Base-by-base conservation (phyloP, 2,888 invertebrate species). In the Cybosia mesomella region DNA sequence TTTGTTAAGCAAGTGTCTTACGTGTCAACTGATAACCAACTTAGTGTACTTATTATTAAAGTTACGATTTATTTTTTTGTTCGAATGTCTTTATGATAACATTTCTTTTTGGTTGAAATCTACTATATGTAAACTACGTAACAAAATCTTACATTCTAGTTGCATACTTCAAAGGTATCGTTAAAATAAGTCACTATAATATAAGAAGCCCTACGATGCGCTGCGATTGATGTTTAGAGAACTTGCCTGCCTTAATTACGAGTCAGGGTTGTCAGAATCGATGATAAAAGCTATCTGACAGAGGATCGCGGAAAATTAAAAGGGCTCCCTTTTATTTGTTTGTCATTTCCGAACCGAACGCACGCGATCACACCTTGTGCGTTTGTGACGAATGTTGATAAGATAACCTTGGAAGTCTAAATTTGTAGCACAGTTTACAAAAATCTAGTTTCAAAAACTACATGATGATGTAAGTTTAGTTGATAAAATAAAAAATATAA, bases 291-390 rank as follows among this genome's bases (percentile, higher is more conserved):
- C 77, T 69, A 77, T 73, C 80, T 78, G 83, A 78, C 84, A 82
- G 77, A 81, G 73, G 74, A 83, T 83, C 72, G 75, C 66, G 68
- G 81, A 75, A 80, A 88, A 88, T 87, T 86, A 87, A 88, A 86
- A 83, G 83, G 81, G 76, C 76, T 39, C 72, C 66, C 74, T 78
- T 72, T 81, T 80, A 85, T 86, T 85, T 84, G 83, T 82, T 83
- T 77, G 81, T 79, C 83, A 82, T 83, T 86, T 89, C 85, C 83
- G 84, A 71, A 62, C 49, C 69, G 67, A 69, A 76, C 70, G 77
- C 89, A 89, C 88, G 89, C 89, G 80, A 90, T 79, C 71, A 32
- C 58, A 60, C 61, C 60, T n/a, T 70, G 74, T 72, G 71, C 76
- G 76, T 72, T 71, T 74, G 63, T 43, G 22, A 18, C 76, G 81